Base-by-base conservation (phyloP, 2,113 vertebrate genomes). In the Rhodinocichla rosea region DNA sequence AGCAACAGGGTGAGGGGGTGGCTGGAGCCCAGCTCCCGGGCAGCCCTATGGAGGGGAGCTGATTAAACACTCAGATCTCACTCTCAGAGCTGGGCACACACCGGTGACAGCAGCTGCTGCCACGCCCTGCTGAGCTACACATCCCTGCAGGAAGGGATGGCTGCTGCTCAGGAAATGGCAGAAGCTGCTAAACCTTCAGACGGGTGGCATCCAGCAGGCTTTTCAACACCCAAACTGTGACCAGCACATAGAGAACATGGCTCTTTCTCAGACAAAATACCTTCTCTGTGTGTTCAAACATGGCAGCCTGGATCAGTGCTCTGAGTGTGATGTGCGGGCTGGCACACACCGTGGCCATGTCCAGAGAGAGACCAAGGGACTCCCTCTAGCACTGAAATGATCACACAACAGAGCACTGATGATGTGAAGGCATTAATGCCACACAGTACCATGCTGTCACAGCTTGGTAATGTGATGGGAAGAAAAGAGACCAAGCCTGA, bases 311-410 rank as follows among this genome's bases (percentile, higher is more conserved):
- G 80, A 27, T 45, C 39, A 45, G 55, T 20, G 74, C 42, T 26
- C 33, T 0, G 1, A 28, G 49, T 10, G 4, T 9, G 24, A 40
- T 11, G 80, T 13, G 37, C 53, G 32, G 56, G 53, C 53, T 71
- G 35, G 19, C 0, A 0, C 52, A 22, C 3, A 1, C 27, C 8
- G 1, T 1, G 13, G 20, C 71, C 4, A 1, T 9, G 13, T 30
- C 35, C 50, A 28, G 33, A 52, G 32, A 44, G 10, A 89, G 10
- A 16, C 39, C 13, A 11, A 57, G 28, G 63, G 33, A 11, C 21
- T 35, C 53, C 50, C 59, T 74, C 39, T 7, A 39, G 77, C 50
- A 9, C 8, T 80, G n/a, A 30, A 47, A 33, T 15, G 45, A 28
- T 35, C 49, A 52, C 62, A 84, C 28, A 27, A 39, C n/a, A n/a